A percentile compares a stretch with the other conserved stretches of the same genome.
These are phyloP conservation scores for Butastur rufipennis DNA, from an alignment of 2,113 vertebrate genomes.

Conservation along the genomic window DNA sequence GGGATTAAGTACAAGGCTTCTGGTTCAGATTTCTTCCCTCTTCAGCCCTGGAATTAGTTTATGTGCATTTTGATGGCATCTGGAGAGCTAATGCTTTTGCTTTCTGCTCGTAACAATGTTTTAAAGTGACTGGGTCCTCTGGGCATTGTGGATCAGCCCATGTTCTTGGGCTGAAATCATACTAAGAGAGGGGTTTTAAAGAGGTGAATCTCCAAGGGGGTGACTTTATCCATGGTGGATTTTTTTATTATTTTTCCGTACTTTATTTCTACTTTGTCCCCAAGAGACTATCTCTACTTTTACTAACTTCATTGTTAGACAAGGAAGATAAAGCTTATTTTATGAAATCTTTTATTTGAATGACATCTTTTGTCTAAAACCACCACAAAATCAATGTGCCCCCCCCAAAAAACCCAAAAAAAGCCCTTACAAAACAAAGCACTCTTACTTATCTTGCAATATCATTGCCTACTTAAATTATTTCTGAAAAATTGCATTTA, in stretches of 20 bases:
- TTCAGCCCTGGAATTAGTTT: not conserved
- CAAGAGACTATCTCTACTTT: not conserved
- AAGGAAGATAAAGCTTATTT: not conserved
- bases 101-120: not conserved
- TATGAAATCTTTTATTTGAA: not conserved
- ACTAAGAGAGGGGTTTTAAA: not conserved
- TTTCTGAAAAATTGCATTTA: not conserved
- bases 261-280: not conserved
- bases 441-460: not conserved
- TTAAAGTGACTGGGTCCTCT: not conserved
- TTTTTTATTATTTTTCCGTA: not conserved
- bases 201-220: not conserved
- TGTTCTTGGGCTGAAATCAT: not conserved
- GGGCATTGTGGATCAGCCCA: not conserved
- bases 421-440: not conserved
- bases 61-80: not conserved
- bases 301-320: not conserved
- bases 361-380: not conserved
- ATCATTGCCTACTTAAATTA: not conserved
- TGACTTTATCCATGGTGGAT: not conserved
- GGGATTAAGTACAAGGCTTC: not conserved
- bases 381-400: not conserved
- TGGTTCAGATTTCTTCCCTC: not conserved
- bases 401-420: not conserved
- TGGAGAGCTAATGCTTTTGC: not conserved